Conservation (phyloP, 2,113 vertebrate genomes). For the Callipepla californica region DNA sequence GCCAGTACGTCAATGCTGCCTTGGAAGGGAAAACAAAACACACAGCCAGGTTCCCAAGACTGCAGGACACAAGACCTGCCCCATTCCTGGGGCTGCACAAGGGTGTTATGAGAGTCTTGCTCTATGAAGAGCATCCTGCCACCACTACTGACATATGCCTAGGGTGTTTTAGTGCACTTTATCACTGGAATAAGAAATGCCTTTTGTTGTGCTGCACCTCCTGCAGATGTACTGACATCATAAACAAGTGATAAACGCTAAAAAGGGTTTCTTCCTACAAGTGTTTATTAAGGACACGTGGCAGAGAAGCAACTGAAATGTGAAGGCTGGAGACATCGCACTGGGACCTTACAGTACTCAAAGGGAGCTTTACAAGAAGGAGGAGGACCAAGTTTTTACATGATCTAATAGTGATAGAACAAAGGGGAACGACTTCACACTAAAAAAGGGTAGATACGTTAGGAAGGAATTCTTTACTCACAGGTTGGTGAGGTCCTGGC, state of each 20-base stretch:
- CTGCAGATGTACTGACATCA: accelerated
- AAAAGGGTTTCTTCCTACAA: neutral
- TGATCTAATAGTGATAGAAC: too few species aligned
- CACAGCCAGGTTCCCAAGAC: neutral
- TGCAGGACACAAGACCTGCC: neutral
- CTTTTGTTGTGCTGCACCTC: neutral
- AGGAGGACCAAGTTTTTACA: too few species aligned
- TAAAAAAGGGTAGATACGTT: too few species aligned
- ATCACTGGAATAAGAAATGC: neutral
- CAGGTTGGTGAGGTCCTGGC: too few species aligned
- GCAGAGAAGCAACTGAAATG: neutral
- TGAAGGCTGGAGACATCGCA: too few species aligned
- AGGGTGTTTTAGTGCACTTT: neutral
- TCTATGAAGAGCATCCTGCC: accelerated
- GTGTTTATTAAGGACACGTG: neutral
- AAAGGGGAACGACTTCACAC: too few species aligned
- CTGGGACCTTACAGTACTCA: too few species aligned
- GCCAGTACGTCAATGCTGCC: too few species aligned
- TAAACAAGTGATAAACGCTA: neutral
- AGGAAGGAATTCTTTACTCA: too few species aligned
- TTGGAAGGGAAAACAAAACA: neutral
- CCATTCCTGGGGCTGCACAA: accelerated
- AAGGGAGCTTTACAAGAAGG: too few species aligned
- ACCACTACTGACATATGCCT: accelerated
- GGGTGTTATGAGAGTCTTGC: neutral